Evolutionary conservation across 2,888 invertebrate genomes (phyloP), one percentile per base, ranked within the genome.

Genomic region (Gortyna flavago): DNA sequence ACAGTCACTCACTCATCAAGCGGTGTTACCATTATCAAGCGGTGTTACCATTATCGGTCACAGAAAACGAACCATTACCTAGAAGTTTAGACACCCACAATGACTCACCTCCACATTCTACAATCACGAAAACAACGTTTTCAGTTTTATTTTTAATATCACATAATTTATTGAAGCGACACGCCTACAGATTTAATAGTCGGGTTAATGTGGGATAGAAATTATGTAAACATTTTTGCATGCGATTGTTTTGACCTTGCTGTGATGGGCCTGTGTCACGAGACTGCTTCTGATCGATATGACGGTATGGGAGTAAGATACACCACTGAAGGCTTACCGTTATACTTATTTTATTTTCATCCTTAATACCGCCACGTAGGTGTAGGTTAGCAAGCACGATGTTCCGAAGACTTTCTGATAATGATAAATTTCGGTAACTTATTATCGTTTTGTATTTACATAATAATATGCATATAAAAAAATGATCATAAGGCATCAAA

Each of bases 171-270:
- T 75, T 64, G 35, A 61, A 29, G 72, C 48, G 29, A 78, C 83
- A 82, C 86, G 57, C 86, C 72, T 70, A 32, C 54, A n/a, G 65
- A 69, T 83, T 83, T 84, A 75, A 71, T 81, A 35, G 61, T 25
- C 9, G 11, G 3, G 76, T 83, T 75, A 84, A 70, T 73, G 57
- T 79, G 54, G 67, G 64, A 80, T 65, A 77, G 72, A 73, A 72
- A 79, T 83, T 76, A 72, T 77, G 75, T 75, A 48, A 84, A 86
- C 72, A 85, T 86, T 83, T 86, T 86, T 74, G 85, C 85, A 85
- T 84, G 85, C 87, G 77, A 85, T 76, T 81, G 85, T 86, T 41
- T 35, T 81, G 87, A 85, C 85, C 85, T 85, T 85, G 87, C 70
- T 51, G 41, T 79, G 81, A 85, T 87, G 78, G 87, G 72, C 25